phyloP scores from a whole-genome alignment of 2,888 invertebrate species.

The Dynastes grantii region DNA sequence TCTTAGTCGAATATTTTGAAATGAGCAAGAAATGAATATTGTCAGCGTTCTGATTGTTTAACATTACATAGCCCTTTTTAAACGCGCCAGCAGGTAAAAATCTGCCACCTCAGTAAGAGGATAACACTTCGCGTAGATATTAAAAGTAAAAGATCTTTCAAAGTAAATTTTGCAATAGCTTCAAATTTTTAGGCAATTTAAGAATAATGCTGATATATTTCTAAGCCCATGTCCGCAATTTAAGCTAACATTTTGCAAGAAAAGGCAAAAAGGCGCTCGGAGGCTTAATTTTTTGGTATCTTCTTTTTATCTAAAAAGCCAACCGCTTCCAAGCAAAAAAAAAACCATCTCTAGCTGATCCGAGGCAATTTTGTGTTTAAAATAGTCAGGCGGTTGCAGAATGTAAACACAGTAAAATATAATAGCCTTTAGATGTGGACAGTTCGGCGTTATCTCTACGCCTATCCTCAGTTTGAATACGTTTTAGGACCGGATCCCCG shows the following conservation, averaged over 20 bases:
- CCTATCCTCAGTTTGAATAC: constrained; percentile 61
- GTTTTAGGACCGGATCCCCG: constrained; percentile 55
- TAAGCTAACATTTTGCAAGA: neutral
- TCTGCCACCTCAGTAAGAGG: too few relatives aligned
- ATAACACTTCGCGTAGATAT: too few relatives aligned
- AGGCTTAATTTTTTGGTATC: neutral
- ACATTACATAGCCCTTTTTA: too few relatives aligned
- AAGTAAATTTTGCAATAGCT: too few relatives aligned
- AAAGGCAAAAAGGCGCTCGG: neutral
- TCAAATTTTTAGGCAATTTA: too few relatives aligned
- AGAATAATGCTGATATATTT: too few relatives aligned
- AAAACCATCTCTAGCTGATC: constrained; percentile 46
- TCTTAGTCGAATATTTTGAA: too few relatives aligned
- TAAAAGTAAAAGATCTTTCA: too few relatives aligned
- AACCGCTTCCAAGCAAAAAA: constrained; percentile 23
- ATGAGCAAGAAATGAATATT: too few relatives aligned
- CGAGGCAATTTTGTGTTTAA: constrained; percentile 51
- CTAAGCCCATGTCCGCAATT: too few relatives aligned
- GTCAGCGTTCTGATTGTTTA: too few relatives aligned
- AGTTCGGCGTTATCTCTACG: constrained; percentile 61
- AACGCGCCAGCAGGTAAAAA: too few relatives aligned
- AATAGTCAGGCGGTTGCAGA: constrained; percentile 55
- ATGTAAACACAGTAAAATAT: constrained; percentile 62
- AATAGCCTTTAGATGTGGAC: constrained; percentile 63
- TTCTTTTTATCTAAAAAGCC: constrained; percentile 37